A percentile compares a stretch with the other conserved stretches of the same genome.
phyloP scores from a whole-genome alignment of 2,888 invertebrate species.

The Ditylenchus weischeri region DNA sequence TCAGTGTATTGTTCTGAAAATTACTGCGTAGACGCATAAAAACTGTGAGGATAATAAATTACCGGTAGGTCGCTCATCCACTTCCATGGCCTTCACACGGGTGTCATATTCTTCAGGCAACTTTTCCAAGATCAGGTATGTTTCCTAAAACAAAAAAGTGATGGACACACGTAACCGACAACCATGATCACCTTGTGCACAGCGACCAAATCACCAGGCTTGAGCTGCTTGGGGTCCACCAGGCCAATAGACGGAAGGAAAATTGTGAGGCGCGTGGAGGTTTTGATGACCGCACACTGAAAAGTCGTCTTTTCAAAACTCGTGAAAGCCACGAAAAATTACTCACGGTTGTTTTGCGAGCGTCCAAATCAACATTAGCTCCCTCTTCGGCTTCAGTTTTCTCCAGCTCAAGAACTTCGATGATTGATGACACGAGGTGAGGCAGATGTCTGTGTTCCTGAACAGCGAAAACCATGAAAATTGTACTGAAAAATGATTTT shows the following conservation, averaged over 20 bases:
- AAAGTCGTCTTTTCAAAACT: conserved; percentile 35
- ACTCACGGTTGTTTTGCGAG: neutral
- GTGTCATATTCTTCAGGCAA: conserved; percentile 59
- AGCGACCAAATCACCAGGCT: conserved; percentile 80
- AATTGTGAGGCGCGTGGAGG: conserved; percentile 91
- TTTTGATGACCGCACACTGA: conserved; percentile 92
- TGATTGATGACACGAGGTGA: conserved; percentile 96
- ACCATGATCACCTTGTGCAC: conserved; percentile 62
- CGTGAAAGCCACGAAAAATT: conserved; percentile 10
- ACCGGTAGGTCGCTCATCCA: conserved; percentile 89
- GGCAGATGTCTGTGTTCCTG: conserved; percentile 87
- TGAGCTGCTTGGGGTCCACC: conserved; percentile 92
- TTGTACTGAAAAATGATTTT: neutral
- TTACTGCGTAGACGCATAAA: no score
- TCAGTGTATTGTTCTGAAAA: conserved; percentile 87
- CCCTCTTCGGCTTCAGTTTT: conserved; percentile 90
- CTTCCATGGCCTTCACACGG: conserved; percentile 63
- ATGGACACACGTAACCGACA: neutral
- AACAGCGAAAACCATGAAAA: conserved; percentile 6
- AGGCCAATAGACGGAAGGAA: conserved; percentile 96
- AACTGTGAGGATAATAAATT: neutral
- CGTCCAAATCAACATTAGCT: conserved; percentile 94
- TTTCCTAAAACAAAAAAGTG: conserved; percentile 66
- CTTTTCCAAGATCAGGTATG: conserved; percentile 94
- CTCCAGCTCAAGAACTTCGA: conserved; percentile 93